phyloP scores from a whole-genome alignment of 2,888 invertebrate genomes.

The Epirrhoe alternata region DNA sequence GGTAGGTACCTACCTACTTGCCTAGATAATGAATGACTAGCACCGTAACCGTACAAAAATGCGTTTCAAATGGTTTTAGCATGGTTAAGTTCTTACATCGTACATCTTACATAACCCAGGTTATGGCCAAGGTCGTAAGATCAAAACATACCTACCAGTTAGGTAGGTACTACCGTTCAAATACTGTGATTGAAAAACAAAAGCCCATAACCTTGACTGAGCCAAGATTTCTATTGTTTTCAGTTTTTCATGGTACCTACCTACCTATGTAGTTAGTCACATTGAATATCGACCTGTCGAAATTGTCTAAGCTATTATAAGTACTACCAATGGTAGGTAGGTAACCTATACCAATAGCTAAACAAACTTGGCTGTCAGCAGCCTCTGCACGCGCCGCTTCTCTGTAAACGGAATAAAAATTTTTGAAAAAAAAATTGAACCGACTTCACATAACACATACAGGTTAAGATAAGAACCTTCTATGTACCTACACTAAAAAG shows the following conservation, averaged over 20 bases:
- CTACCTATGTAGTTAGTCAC: not conserved
- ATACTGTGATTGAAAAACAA: not conserved
- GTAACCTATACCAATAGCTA: too few species aligned
- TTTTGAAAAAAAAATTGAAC: too few species aligned
- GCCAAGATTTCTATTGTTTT: not conserved
- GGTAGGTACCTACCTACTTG: too few species aligned
- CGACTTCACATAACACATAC: too few species aligned
- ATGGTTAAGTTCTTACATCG: not conserved
- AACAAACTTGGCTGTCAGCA: too few species aligned
- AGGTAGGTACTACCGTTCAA: not conserved
- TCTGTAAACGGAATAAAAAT: too few species aligned
- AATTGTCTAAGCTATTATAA: too few species aligned
- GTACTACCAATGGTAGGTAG: too few species aligned
- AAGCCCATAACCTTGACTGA: not conserved
- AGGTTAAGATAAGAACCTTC: too few species aligned
- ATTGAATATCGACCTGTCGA: too few species aligned
- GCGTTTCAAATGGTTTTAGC: conserved; percentile 12
- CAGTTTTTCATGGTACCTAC: not conserved
- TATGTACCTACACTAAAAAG: too few species aligned
- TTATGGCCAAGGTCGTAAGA: conserved; percentile 16
- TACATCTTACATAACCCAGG: conserved; percentile 7
- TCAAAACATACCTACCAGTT: not conserved
- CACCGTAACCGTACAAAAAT: conserved; percentile 9
- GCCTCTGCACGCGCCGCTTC: too few species aligned
- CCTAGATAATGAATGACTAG: not conserved